Evolutionary conservation across 2,113 vertebrate genomes (phyloP).

Genomic region (Vulpes ferrilata): DNA sequence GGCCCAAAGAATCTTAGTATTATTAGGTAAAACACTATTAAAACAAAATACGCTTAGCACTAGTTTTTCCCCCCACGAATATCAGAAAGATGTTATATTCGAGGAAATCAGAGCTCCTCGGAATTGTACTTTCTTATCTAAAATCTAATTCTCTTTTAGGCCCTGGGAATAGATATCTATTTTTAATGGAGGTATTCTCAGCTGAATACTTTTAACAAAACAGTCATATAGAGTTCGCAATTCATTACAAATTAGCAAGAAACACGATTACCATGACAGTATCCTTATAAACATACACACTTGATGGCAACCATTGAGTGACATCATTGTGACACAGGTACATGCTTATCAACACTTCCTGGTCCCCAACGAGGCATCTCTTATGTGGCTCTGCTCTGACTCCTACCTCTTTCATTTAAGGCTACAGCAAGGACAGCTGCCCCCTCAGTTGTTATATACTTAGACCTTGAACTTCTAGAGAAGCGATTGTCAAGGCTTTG

Average conservation of each 20-base stretch:
- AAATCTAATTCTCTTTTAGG: not conserved
- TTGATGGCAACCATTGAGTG: not conserved
- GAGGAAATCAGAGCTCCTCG: not conserved
- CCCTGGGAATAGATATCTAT: not conserved
- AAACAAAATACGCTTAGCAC: constrained; percentile 12
- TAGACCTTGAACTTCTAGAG: not conserved
- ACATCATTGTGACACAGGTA: not conserved
- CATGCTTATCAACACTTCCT: not conserved
- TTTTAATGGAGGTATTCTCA: not conserved
- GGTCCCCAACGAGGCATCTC: not conserved
- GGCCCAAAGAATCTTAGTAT: not conserved
- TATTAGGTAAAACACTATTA: not conserved
- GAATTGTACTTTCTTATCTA: not conserved
- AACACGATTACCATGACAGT: not conserved
- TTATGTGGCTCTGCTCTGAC: not conserved
- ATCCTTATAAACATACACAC: not conserved
- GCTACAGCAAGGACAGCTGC: not conserved
- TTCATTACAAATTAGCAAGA: constrained; percentile 12
- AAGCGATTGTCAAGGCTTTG: not conserved
- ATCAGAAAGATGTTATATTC: not conserved
- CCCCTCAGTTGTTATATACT: not conserved
- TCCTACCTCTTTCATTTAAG: not conserved
- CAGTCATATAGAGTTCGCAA: not conserved
- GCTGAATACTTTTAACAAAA: constrained; percentile 15
- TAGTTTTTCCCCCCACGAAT: not conserved